Evolutionary conservation across 2,797 vertebrate species (phyloP), one percentile per base, ranked within the genome.

Genomic region (Sebastes variabilis): DNA sequence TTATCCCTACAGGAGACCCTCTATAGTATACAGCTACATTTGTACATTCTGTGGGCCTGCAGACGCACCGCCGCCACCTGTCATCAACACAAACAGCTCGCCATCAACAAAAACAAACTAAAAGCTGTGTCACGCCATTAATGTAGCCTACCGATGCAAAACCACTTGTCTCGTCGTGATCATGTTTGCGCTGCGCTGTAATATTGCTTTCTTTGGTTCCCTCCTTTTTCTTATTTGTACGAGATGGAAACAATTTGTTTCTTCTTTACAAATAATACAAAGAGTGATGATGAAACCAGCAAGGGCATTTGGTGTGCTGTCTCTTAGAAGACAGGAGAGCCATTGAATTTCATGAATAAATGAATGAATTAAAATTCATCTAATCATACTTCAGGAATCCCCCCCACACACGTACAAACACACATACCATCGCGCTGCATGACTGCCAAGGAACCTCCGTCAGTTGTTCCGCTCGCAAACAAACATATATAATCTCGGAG

Each of bases 321-420:
- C 91, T 95, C 88, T 93, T 85, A 83, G 90, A 92, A 93, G 93
- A 93, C 92, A 93, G 85, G 80, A 90, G 89, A 90, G 64, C 90
- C 86, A 94, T 90, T 94, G 91, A 94, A 95, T 95, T 93, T 93
- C 91, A 94, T 95, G 93, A 96, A 95, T 95, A 95, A 94, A 96
- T 96, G 94, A 94, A 96, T 95, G 92, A 94, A 95, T 95, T 95
- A 94, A 95, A 95, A 95, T 91, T 87, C 84, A 95, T 95, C 93
- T 95, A 95, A 95, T 95, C 94, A 94, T 93, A 92, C 94, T 88
- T 92, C 85, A 93, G 94, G 92, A 95, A 90, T 84, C 59, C 72
- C 34, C 18, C 25, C 20, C 27, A 49, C 12, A 46, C 13, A 58
- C 68, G 18, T 58, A 52, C 69, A 52, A 61, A 60, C 22, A 67